These are phyloP conservation scores for Andricus quercusramuli DNA, from an alignment of 2,888 invertebrate genomes.

Conservation along the genomic window DNA sequence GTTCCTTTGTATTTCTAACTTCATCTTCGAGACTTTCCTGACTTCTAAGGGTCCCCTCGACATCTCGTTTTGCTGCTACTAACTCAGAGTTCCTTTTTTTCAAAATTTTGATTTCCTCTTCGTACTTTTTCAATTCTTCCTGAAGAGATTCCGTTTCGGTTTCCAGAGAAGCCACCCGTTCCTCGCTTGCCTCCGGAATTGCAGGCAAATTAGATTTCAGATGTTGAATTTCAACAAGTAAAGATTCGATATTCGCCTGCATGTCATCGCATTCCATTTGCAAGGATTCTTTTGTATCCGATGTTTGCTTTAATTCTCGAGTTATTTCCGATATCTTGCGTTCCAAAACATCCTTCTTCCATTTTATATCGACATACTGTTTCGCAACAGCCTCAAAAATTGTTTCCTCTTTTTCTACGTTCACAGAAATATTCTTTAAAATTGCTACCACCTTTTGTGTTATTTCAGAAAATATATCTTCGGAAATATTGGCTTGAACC, in stretches of 20 bases:
- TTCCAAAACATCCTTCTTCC: slow-evolving; percentile 76
- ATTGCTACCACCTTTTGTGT: slow-evolving; percentile 70
- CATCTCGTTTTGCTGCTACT: slow-evolving; percentile 57
- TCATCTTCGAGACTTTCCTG: slow-evolving; percentile 80
- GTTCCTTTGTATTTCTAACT: slow-evolving; percentile 80
- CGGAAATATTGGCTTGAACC: slow-evolving; percentile 31
- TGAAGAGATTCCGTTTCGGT: slow-evolving; percentile 75
- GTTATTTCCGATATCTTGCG: slow-evolving; percentile 73
- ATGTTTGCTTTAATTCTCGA: slow-evolving; percentile 67
- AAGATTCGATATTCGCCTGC: slow-evolving; percentile 73
- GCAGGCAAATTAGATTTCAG: slow-evolving; percentile 72
- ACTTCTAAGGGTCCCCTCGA: slow-evolving; percentile 75
- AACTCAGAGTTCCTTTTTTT: slow-evolving; percentile 65
- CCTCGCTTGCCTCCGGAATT: slow-evolving; percentile 75
- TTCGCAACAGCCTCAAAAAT: slow-evolving; percentile 67
- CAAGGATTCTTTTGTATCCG: slow-evolving; percentile 69
- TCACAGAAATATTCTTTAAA: slow-evolving; percentile 76
- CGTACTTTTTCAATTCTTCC: slow-evolving; percentile 78
- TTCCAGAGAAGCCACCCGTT: slow-evolving; percentile 71
- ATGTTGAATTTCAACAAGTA: slow-evolving; percentile 69
- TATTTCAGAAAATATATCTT: slow-evolving; percentile 66
- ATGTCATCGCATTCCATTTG: slow-evolving; percentile 73
- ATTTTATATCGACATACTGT: slow-evolving; percentile 68
- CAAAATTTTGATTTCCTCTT: slow-evolving; percentile 69
- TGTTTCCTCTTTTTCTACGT: slow-evolving; percentile 70